These are phyloP conservation scores for Eucidaris tribuloides DNA, from an alignment of 35 echinoderm and acorn worm species.

Conservation along the genomic window DNA sequence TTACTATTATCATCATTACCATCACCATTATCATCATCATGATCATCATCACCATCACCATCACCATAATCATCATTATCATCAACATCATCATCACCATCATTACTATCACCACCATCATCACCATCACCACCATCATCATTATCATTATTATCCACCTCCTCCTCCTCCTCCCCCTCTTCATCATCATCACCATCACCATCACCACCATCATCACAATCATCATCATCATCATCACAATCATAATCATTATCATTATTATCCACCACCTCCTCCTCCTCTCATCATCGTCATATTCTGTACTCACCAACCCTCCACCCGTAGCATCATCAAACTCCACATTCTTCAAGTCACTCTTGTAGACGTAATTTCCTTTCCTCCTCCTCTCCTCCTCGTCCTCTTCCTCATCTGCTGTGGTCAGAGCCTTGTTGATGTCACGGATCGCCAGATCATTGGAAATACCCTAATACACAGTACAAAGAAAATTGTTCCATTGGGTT, in stretches of 20 bases:
- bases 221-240: neutral
- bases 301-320: conserved; percentile 48
- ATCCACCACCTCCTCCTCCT: neutral
- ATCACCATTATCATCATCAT: neutral
- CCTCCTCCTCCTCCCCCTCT: neutral
- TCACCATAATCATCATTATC: neutral
- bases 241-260: neutral
- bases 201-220: neutral
- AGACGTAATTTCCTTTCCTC: neutral
- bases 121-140: neutral
- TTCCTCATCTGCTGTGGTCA: conserved; percentile 26
- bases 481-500: too few relatives aligned
- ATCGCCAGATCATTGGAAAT: conserved; percentile 22
- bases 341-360: conserved; percentile 22
- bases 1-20: neutral
- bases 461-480: too few relatives aligned
- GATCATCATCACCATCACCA: neutral
- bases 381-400: neutral
- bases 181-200: neutral
- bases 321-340: conserved; percentile 51
- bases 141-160: neutral
- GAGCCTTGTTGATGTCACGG: conserved; percentile 18
- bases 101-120: neutral
- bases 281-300: neutral
- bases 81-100: neutral